These are phyloP conservation scores for Pachypanchax playfairii DNA, from an alignment of 2,113 vertebrate genomes.

Conservation along the genomic window DNA sequence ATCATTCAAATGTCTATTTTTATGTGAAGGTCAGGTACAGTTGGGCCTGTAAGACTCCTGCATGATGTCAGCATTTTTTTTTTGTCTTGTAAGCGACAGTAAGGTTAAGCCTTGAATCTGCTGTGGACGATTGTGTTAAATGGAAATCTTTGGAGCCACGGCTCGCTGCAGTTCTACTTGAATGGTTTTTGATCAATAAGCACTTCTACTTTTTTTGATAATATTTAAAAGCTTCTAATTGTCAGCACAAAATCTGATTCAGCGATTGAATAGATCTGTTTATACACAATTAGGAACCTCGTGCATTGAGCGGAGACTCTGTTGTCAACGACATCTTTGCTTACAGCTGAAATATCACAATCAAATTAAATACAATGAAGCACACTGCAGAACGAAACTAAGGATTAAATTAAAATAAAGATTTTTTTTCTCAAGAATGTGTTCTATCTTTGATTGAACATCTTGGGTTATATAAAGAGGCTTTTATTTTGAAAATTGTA, in stretches of 20 bases:
- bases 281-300: not conserved
- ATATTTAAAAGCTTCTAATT: conserved; percentile 1
- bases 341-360: too few species aligned
- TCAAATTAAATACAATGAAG: too few species aligned
- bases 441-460: too few species aligned
- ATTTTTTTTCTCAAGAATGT: too few species aligned
- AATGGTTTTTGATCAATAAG: conserved; percentile 10
- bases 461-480: too few species aligned
- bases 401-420: too few species aligned
- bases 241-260: conserved; percentile 1
- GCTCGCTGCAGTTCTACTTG: conserved; percentile 5
- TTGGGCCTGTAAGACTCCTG: not conserved
- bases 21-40: conserved; percentile 5
- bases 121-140: not conserved
- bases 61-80: conserved; percentile 2
- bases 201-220: conserved; percentile 11
- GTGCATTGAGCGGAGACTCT: too few species aligned
- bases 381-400: too few species aligned
- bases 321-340: too few species aligned
- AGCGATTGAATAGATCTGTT: not conserved
- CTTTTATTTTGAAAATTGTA: too few species aligned
- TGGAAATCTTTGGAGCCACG: conserved; percentile 11
- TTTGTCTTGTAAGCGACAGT: not conserved
- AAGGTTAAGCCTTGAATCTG: conserved; percentile 1
- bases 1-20: conserved; percentile 24